phyloP scores from a whole-genome alignment of 2,113 vertebrate genomes.

The Philantomba maxwellii region DNA sequence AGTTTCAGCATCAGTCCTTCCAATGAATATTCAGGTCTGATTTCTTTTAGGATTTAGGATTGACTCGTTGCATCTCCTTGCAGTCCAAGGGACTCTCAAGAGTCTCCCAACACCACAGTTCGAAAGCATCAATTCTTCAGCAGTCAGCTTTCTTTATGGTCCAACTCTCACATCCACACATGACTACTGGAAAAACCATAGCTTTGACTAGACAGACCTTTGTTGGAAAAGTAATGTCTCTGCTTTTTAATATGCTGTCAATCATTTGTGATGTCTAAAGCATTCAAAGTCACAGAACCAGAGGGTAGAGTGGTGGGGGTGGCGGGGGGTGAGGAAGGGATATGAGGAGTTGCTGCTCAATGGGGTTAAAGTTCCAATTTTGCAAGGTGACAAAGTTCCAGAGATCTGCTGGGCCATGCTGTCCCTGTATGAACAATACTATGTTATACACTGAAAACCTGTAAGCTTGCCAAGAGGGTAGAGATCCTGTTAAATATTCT shows the following conservation, averaged over 20 bases:
- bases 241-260: background rate
- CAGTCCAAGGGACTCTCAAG: background rate
- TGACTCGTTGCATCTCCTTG: background rate
- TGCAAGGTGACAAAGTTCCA: background rate
- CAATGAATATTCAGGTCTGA: background rate
- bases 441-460: background rate
- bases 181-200: background rate
- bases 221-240: background rate
- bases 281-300: background rate
- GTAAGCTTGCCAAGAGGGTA: background rate
- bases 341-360: background rate
- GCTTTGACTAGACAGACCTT: background rate
- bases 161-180: background rate
- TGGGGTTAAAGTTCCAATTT: background rate
- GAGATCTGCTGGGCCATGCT: background rate
- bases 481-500: background rate
- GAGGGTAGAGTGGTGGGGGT: background rate
- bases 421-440: background rate
- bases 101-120: background rate
- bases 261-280: background rate
- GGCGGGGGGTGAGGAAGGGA: fast-evolving
- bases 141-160: background rate
- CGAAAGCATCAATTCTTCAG: background rate
- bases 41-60: background rate
- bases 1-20: background rate